Evolutionary conservation across 2,888 invertebrate species (phyloP), one percentile per base, ranked within the genome.

Genomic region (Euplexia lucipara): DNA sequence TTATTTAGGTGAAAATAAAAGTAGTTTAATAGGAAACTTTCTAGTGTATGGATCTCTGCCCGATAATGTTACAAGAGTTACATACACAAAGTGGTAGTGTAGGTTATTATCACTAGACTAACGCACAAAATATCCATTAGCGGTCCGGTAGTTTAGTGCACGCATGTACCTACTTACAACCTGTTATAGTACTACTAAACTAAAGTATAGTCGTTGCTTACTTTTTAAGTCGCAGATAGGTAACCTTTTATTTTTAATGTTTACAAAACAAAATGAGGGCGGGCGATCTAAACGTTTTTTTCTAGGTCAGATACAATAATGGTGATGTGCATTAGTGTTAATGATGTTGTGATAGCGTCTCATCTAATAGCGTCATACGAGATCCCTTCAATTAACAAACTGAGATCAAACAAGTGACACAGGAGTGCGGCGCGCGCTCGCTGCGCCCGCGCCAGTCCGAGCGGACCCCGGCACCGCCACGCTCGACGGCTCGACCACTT

Each of bases 331-430:
- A 69, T 82, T 88, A 84, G 81, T 77, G 83, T 83, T 88, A 89
- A 90, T 88, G 83, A 86, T 85, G 78, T 86, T 84, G 78, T 82
- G 84, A 86, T 86, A 86, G 78, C 71, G 54, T 63, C 61, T 74
- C 77, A 79, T 78, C 52, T 75, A 80, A 59, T 48, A 82, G 75
- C 77, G 79, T 74, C 74, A 78, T 77, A 66, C 72, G 74, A 83
- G 88, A 89, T 88, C 86, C 86, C 87, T 89, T 92, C 85, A 91
- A 94, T 94, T 93, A 90, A 89, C 83, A 84, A 84, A 83, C 72
- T 75, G 84, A 84, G 84, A 83, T 80, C 74, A 74, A 73, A 62
- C 70, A 75, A 79, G 81, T 75, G 81, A 75, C 77, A 81, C 85
- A 78, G 84, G 83, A 85, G 81, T 64, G 79, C 78, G 83, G 78